Evolutionary conservation across 2,888 invertebrate genomes (phyloP).

Genomic region (Linnaemya tessellans): DNA sequence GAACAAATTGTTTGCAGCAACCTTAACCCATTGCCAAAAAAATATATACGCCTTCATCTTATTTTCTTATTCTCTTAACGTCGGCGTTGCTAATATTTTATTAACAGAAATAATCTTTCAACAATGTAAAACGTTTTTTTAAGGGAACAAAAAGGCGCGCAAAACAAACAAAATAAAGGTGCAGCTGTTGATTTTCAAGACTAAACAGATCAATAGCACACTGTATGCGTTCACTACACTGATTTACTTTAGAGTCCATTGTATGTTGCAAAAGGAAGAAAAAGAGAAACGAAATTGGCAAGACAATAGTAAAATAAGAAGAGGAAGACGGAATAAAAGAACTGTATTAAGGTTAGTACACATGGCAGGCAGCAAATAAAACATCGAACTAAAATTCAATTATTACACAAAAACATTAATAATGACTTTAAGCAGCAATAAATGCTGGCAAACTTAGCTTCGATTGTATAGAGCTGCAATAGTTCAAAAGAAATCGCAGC

Average conservation of each 20-base stretch:
- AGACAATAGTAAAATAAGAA: conserved; percentile 33
- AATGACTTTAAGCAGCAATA: background rate
- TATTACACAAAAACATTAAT: conserved; percentile 23
- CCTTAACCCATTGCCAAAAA: conserved; percentile 8
- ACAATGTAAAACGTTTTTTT: conserved; percentile 6
- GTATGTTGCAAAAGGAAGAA: conserved; percentile 62
- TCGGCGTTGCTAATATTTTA: conserved; percentile 21
- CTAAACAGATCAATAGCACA: conserved; percentile 28
- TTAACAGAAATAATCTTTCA: conserved; percentile 7
- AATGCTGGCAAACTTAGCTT: background rate
- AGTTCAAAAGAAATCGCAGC: no score
- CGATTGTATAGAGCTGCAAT: no score
- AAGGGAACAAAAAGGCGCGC: conserved; percentile 41
- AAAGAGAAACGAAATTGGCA: conserved; percentile 19
- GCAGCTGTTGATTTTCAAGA: conserved; percentile 58
- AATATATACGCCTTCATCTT: conserved; percentile 2
- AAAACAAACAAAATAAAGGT: conserved; percentile 34
- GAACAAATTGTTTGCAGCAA: background rate
- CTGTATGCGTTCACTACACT: conserved; percentile 28
- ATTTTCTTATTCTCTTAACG: conserved; percentile 5
- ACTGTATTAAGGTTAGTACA: conserved; percentile 42
- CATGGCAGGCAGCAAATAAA: conserved; percentile 8
- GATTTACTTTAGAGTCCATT: conserved; percentile 63
- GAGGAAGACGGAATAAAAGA: conserved; percentile 8
- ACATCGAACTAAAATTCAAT: conserved; percentile 49